Evolutionary conservation across 2,888 invertebrate genomes (phyloP).

Genomic region (Germaria angustata): DNA sequence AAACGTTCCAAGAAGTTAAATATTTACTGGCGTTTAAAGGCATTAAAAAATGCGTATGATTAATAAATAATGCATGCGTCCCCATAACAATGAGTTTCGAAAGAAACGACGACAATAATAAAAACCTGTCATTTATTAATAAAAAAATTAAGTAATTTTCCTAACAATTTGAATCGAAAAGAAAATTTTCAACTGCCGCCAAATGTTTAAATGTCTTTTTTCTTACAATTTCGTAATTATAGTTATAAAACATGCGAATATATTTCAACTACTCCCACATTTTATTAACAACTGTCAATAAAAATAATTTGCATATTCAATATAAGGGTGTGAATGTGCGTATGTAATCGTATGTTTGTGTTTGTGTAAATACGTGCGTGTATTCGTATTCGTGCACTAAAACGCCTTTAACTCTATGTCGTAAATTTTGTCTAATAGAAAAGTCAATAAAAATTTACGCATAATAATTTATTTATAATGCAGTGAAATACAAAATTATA

Average conservation of each 20-base stretch:
- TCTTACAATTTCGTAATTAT: constrained; percentile 42
- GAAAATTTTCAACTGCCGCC: constrained; percentile 3
- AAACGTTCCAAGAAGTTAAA: too few species aligned
- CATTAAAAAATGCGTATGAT: background rate
- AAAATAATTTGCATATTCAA: background rate
- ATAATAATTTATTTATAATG: constrained; percentile 64
- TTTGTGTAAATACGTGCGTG: too few species aligned
- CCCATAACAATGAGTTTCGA: background rate
- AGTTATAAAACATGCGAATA: constrained; percentile 28
- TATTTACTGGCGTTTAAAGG: too few species aligned
- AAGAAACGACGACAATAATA: background rate
- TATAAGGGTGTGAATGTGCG: background rate
- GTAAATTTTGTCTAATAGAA: constrained; percentile 44
- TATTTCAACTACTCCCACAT: constrained; percentile 3
- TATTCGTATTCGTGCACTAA: constrained; percentile 7
- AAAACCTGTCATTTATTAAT: background rate
- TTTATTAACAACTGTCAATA: constrained; percentile 51
- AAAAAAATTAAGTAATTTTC: constrained; percentile 29
- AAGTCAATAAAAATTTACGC: constrained; percentile 64
- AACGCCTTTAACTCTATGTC: background rate
- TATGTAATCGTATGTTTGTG: background rate
- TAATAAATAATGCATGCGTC: constrained; percentile 27
- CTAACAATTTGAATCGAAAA: constrained; percentile 9
- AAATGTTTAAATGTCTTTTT: constrained; percentile 20
- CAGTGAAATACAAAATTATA: constrained; percentile 1